phyloP scores from a whole-genome alignment of 2,888 invertebrate genomes.

The Drosophila melanosoma region DNA sequence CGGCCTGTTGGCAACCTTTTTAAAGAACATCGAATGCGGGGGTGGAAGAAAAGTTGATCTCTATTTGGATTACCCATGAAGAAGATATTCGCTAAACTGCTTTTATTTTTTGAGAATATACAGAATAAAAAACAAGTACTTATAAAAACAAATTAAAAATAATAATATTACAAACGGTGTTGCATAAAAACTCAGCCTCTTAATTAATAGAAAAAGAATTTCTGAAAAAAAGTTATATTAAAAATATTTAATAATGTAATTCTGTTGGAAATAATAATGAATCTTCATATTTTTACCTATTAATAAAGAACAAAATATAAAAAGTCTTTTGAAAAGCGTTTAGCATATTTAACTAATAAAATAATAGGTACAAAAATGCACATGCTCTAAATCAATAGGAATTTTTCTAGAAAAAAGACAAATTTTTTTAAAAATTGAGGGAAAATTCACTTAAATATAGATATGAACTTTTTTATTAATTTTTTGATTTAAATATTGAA shows the following conservation, averaged over 20 bases:
- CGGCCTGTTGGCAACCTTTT: slow-evolving; percentile 64
- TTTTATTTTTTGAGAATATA: background rate
- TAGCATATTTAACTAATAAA: background rate
- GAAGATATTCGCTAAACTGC: background rate
- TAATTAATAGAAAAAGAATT: background rate
- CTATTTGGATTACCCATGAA: background rate
- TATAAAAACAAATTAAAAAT: background rate
- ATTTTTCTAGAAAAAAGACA: too few relatives aligned
- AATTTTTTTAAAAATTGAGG: too few relatives aligned
- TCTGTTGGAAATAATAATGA: background rate
- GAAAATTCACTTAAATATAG: too few relatives aligned
- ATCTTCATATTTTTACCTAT: background rate
- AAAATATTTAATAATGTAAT: background rate
- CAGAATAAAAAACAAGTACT: background rate
- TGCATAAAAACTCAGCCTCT: background rate
- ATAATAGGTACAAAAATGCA: background rate
- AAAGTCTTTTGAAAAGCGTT: background rate
- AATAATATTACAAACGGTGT: background rate
- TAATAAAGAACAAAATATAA: background rate
- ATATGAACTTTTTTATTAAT: too few relatives aligned
- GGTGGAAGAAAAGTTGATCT: slow-evolving; percentile 11
- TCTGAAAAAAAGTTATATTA: background rate
- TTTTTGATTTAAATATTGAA: background rate
- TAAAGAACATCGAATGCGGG: slow-evolving; percentile 41
- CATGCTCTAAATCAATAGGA: background rate